Evolutionary conservation across 2,113 vertebrate species (phyloP).

Genomic region (Sprattus sprattus): DNA sequence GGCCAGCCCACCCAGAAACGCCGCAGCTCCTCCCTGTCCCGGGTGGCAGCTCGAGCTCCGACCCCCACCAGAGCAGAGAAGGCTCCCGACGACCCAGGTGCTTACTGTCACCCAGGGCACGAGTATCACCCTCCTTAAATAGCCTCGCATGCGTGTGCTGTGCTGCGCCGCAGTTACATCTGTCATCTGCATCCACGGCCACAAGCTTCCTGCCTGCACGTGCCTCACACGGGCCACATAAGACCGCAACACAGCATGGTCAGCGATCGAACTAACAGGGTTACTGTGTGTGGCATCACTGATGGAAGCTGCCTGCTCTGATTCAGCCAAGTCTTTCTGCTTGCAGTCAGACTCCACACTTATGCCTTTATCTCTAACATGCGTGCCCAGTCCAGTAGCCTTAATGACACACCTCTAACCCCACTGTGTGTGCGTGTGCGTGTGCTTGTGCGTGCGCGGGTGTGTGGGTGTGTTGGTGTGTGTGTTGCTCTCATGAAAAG

Average conservation of each 20-base stretch:
- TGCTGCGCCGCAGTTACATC: background rate
- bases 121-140: background rate
- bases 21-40: constrained; percentile 85
- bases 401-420: background rate
- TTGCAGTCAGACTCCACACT: background rate
- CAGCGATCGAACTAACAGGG: background rate
- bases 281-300: background rate
- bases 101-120: constrained; percentile 52
- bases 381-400: background rate
- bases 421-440: background rate
- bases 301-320: background rate
- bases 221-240: background rate
- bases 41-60: constrained; percentile 75
- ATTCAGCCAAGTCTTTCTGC: background rate
- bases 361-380: background rate
- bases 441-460: background rate
- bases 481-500: too few species aligned
- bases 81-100: constrained; percentile 78
- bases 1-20: constrained; percentile 69
- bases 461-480: background rate
- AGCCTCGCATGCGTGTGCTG: background rate
- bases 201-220: background rate
- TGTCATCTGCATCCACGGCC: background rate
- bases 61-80: constrained; percentile 74
- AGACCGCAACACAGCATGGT: background rate